Percentiles rank a stretch among this genome's conserved stretches.
These are phyloP conservation scores for Shinisaurus crocodilurus DNA, from an alignment of 2,113 vertebrate genomes.

Conservation along the genomic window DNA sequence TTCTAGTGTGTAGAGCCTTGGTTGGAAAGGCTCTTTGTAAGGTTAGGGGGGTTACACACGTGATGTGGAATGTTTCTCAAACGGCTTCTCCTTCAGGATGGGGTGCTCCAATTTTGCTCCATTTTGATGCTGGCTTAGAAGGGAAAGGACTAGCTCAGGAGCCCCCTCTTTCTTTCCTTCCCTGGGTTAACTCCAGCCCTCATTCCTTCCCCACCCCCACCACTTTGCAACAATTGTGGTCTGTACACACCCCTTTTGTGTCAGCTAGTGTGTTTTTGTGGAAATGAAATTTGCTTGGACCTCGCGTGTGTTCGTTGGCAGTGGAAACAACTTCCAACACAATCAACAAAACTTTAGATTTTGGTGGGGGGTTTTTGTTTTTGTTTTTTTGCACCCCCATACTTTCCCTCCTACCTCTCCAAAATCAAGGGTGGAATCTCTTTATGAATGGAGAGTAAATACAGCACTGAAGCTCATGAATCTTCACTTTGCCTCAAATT, in stretches of 20 bases:
- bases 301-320: conserved; percentile 58
- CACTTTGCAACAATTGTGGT: conserved; percentile 16
- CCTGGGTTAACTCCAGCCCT: neutral
- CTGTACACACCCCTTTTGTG: neutral
- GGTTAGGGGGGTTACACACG: neutral
- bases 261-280: conserved; percentile 34
- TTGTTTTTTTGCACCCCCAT: neutral
- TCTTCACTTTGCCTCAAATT: conserved; percentile 95
- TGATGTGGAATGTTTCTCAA: neutral
- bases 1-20: neutral
- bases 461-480: conserved; percentile 85
- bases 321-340: conserved; percentile 27
- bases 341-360: neutral
- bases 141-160: neutral
- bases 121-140: conserved; percentile 8
- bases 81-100: neutral
- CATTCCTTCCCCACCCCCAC: conserved; percentile 10
- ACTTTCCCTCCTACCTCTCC: neutral
- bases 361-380: conserved; percentile 36
- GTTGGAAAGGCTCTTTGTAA: neutral
- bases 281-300: conserved; percentile 54
- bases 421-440: conserved; percentile 56
- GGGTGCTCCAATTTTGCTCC: neutral
- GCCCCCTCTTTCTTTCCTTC: neutral
- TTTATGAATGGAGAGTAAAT: conserved; percentile 74